Conservation (phyloP, 2,888 invertebrate genomes). For the Mythimna lalbum region DNA sequence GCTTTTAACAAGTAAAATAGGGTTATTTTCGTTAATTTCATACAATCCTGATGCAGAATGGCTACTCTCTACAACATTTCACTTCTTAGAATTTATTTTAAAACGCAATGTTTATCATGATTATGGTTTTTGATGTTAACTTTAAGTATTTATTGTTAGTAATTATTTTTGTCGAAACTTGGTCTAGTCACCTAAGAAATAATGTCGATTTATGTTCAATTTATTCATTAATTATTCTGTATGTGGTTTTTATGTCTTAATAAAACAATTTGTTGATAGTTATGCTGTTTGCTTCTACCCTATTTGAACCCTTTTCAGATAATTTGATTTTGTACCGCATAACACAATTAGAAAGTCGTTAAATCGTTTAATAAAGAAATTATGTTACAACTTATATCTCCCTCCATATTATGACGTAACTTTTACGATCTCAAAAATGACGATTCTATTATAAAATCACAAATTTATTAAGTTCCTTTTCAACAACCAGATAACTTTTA, state of each 20-base stretch:
- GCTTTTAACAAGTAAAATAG: not conserved
- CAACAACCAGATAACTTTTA: too few species aligned
- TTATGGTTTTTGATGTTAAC: slow-evolving; percentile 2
- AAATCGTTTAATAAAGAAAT: too few species aligned
- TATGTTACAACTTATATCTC: not conserved
- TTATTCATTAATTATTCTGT: slow-evolving; percentile 29
- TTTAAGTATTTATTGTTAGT: slow-evolving; percentile 26
- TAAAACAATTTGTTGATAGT: slow-evolving; percentile 4
- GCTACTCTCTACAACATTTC: not conserved
- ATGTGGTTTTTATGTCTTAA: slow-evolving; percentile 13
- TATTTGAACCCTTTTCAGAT: not conserved
- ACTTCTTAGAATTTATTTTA: slow-evolving; percentile 8
- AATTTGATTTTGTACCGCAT: not conserved
- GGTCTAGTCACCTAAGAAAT: slow-evolving; percentile 42
- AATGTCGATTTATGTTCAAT: slow-evolving; percentile 32
- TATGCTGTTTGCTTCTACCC: not conserved
- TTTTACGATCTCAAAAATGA: not conserved
- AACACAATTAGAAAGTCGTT: not conserved
- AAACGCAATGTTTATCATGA: slow-evolving; percentile 16
- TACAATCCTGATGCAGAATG: not conserved
- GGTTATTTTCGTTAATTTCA: not conserved
- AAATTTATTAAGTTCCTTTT: not conserved
- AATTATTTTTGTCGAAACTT: slow-evolving; percentile 24
- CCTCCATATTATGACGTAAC: not conserved
- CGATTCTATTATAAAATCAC: not conserved